These are phyloP conservation scores for Tiliacea aurago DNA, from an alignment of 2,888 invertebrate species.

Conservation along the genomic window DNA sequence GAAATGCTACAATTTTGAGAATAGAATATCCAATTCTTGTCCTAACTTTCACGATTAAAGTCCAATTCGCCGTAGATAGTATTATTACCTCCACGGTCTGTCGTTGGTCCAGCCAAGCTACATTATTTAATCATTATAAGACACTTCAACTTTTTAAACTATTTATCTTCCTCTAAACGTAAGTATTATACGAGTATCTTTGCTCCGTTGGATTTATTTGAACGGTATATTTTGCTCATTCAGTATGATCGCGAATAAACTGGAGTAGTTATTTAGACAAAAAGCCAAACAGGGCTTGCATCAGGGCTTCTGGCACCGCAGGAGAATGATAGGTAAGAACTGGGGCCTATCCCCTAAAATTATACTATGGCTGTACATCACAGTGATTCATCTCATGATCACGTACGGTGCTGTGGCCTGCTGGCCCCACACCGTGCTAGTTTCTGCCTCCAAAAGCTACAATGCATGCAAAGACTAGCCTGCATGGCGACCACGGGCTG, in stretches of 20 bases:
- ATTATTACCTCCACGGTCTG: conserved; percentile 14
- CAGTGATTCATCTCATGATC: no score
- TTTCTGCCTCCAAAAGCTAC: no score
- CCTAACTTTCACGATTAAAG: conserved; percentile 36
- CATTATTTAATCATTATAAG: conserved; percentile 27
- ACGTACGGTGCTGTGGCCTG: no score
- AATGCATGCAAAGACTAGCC: no score
- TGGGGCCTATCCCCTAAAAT: no score
- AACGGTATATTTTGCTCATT: background rate
- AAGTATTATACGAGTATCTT: background rate
- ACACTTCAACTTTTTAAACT: conserved; percentile 12
- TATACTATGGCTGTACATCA: no score
- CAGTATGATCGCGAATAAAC: background rate
- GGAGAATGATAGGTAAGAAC: no score
- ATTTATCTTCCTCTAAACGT: background rate
- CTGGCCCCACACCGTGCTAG: no score
- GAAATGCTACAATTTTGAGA: conserved; percentile 3
- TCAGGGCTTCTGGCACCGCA: no score
- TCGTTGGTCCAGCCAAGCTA: conserved; percentile 4
- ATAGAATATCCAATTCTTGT: conserved; percentile 20
- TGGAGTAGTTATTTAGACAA: no score
- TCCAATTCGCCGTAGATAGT: conserved; percentile 16
- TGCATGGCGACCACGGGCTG: no score
- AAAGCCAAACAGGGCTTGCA: no score
- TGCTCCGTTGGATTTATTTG: background rate